Base-by-base conservation (phyloP, 2,888 invertebrate species). In the Papilio protenor region DNA sequence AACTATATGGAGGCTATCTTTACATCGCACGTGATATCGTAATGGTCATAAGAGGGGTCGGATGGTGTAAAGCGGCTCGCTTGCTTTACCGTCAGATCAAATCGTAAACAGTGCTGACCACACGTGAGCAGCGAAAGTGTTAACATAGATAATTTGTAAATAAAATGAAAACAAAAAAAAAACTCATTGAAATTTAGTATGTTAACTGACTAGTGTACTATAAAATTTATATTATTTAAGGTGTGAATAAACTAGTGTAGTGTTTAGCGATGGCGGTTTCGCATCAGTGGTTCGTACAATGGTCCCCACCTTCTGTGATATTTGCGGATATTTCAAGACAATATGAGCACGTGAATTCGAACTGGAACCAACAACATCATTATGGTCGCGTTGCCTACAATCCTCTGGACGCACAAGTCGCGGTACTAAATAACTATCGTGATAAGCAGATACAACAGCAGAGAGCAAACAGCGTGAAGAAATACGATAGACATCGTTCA, bases 201-300 rank as follows among this genome's bases (percentile, higher is more conserved):
- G 66, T n/a, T 21, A 21, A 69, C 66, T 11, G 6, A 69, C 45
- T 69, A 66, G 66, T 66, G 45, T 69, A 5, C 12, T 69, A 11
- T 69, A 12, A 12, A 40, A 21, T 12, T 27, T 21, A 21, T 1
- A 1, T 14, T 69, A 45, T 1, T 69, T 45, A 69, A 21, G 45
- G 40, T 45, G 45, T 40, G 47, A 21, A 61, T 6, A 27, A 33
- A 18, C 33, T 52, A 73, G 73, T 77, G 73, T 40, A 49, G 73
- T 77, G 55, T 47, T 66, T 57, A 84, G 85, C 79, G 73, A 94
- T 94, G 93, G 93, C 95, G 78, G 90, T 94, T 82, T 93, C 94
- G 79, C 92, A 94, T 85, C 94, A 94, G 88, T 95, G 95, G 94
- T 94, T 94, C 84, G 88, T 94, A 80, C 93, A 94, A 84, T 95